Evolutionary conservation across 2,797 vertebrate species (phyloP), one percentile per base, ranked within the genome.

Genomic region (Pelodytes ibericus): DNA sequence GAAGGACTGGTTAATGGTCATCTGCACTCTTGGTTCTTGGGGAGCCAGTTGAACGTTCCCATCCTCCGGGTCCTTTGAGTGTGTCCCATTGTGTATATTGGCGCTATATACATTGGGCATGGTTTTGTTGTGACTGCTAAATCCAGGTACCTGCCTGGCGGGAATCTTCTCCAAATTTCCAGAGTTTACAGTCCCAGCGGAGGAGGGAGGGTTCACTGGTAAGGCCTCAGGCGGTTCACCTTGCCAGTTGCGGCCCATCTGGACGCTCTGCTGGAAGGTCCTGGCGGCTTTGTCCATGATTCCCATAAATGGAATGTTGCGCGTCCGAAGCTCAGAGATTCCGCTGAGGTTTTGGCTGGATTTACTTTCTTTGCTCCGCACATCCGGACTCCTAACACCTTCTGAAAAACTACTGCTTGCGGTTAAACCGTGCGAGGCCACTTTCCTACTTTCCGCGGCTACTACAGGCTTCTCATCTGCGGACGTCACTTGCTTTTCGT

Each of bases 251-350:
- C 95, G 94, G 59, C 75, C 78, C 0, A 84, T 26, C 0, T 89
- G 91, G 6, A 80, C 33, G 39, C 49, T 77, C 7, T 91, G 93
- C 84, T 94, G 94, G 71, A 94, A 94, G 74, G 95, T 96, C 75
- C 98, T 88, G 0, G 94, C 96, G 0, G 91, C 97, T 90, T 99
- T 99, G 85, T 99, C 97, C 77, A 87, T 99, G 82, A 99, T 87
- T 10, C 97, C 98, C 98, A 99, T 99, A 75, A 99, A 99, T 0
- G 98, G 98, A 0, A 91, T 93, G 0, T 20, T 89, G 75, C 98
- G 91, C 22, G 94, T 93, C 75, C 97, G 94, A 83, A 94, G 93
- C 44, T 99, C 96, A 0, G 85, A 51, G 0, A 83, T 3, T 7
- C 84, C 22, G 0, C 90, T 82, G 67, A 89, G 93, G 80, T 16